Conservation (phyloP, 1,140 invertebrate species). For the Hydropsyche tenuis region DNA sequence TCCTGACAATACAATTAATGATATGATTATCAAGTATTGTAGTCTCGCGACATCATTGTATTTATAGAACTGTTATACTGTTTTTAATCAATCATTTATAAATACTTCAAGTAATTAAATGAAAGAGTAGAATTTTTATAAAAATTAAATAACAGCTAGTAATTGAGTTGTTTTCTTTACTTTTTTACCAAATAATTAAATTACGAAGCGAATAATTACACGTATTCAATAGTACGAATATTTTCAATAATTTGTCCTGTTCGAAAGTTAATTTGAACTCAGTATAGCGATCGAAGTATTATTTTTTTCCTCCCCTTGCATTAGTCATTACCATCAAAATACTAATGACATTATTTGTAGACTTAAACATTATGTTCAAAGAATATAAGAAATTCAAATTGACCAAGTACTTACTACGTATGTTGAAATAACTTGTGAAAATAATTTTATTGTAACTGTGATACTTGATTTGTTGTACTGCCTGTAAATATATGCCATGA, state of each 20-base stretch:
- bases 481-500: conserved; percentile 51
- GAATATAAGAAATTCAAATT: conserved; percentile 51
- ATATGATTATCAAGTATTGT: conserved; percentile 48
- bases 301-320: neutral
- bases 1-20: conserved; percentile 49
- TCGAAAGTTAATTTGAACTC: neutral
- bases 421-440: conserved; percentile 51
- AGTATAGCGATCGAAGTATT: neutral
- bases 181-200: neutral
- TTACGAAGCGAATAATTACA: too few species aligned
- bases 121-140: conserved; percentile 23
- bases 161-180: neutral
- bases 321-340: conserved; percentile 42
- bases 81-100: conserved; percentile 29
- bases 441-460: conserved; percentile 51
- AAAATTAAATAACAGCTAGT: conserved; percentile 7
- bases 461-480: conserved; percentile 51
- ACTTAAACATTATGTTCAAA: conserved; percentile 48
- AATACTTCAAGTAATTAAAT: conserved; percentile 23
- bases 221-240: too few species aligned
- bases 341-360: conserved; percentile 49
- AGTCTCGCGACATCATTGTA: conserved; percentile 37
- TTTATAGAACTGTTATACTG: conserved; percentile 36
- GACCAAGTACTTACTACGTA: conserved; percentile 51
- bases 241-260: neutral